Conservation (phyloP, 35 echinoderm and acorn worm species). For the Holothuria glaberrima region DNA sequence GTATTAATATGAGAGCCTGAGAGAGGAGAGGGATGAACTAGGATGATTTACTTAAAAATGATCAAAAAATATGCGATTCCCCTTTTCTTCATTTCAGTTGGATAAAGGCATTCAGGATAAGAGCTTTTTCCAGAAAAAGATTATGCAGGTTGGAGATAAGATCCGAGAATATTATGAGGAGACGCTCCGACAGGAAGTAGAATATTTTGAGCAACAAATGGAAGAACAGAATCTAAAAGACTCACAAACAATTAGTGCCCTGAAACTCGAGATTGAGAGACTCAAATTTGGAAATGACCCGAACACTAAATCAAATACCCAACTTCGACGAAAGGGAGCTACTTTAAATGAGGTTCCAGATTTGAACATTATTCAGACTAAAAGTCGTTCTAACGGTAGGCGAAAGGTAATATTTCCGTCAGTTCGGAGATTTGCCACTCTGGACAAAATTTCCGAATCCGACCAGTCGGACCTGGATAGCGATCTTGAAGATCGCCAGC, state of each 20-base stretch:
- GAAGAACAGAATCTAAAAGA: conserved; percentile 74
- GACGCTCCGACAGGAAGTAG: conserved; percentile 72
- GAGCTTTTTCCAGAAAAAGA: conserved; percentile 68
- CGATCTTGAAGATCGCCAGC: background rate
- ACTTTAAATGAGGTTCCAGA: background rate
- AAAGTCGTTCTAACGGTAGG: background rate
- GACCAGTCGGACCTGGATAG: conserved; percentile 19
- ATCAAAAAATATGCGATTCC: too few relatives aligned
- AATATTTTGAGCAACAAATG: conserved; percentile 85
- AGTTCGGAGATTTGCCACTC: background rate
- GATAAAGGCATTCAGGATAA: conserved; percentile 51
- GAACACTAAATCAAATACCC: background rate
- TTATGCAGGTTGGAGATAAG: conserved; percentile 66
- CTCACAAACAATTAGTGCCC: conserved; percentile 44
- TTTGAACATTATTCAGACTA: background rate
- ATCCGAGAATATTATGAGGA: conserved; percentile 82
- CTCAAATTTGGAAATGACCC: background rate
- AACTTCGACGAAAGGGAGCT: background rate
- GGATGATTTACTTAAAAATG: too few relatives aligned
- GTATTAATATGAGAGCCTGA: too few relatives aligned
- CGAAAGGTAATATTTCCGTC: conserved; percentile 12
- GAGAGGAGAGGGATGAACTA: too few relatives aligned
- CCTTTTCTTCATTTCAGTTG: background rate
- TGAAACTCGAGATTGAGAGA: conserved; percentile 55
- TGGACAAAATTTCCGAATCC: conserved; percentile 25